A percentile compares a stretch with the other conserved stretches of the same genome.
Conservation (phyloP, 2,797 vertebrate species). For the Arctocebus calabarensis region DNA sequence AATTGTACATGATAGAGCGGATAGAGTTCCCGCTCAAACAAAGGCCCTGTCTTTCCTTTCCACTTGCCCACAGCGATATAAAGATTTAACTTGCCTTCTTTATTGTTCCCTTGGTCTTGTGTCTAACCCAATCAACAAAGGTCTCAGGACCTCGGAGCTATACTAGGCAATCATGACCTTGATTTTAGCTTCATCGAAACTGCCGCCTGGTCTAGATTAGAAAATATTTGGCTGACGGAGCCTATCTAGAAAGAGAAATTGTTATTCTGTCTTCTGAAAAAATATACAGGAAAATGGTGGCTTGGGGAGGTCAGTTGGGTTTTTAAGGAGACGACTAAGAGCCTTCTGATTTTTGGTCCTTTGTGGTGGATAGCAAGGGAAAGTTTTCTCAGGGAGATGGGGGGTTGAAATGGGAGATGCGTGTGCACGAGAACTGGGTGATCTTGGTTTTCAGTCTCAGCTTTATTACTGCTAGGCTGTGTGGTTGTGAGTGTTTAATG, state of each 20-base stretch:
- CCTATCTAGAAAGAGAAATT: neutral
- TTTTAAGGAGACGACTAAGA: neutral
- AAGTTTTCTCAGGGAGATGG: neutral
- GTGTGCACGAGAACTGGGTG: neutral
- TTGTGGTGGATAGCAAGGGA: neutral
- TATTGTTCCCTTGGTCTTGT: constrained; percentile 61
- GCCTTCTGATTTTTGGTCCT: neutral
- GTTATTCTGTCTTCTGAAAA: neutral
- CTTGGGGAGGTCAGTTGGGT: neutral
- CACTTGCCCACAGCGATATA: constrained; percentile 68
- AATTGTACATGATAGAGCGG: constrained; percentile 71
- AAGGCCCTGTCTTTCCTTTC: constrained; percentile 71
- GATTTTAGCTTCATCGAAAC: neutral
- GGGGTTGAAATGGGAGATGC: neutral
- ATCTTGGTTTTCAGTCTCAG: neutral
- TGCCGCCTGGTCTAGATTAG: neutral
- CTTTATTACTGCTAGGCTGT: neutral
- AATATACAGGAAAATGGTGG: neutral
- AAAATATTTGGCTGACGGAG: neutral
- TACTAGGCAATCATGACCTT: neutral
- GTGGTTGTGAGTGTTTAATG: neutral
- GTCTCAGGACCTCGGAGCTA: constrained; percentile 1
- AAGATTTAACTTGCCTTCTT: constrained; percentile 64
- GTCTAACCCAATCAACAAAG: constrained; percentile 64
- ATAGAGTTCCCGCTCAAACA: constrained; percentile 72